These are phyloP conservation scores for Aspidiotus rigidus DNA, from an alignment of 2,888 invertebrate species.

Conservation along the genomic window DNA sequence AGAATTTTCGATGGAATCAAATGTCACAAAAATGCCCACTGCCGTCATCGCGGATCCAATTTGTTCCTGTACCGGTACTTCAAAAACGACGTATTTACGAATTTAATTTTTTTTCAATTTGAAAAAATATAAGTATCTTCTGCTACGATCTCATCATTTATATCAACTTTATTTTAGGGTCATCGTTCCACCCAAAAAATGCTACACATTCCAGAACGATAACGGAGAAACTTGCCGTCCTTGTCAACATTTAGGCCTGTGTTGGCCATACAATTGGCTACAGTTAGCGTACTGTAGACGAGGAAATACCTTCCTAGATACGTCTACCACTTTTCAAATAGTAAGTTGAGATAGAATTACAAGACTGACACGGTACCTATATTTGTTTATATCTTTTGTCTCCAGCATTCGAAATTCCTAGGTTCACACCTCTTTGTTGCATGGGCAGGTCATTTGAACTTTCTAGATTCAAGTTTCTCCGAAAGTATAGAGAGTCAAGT, in stretches of 20 bases:
- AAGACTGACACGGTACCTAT: neutral
- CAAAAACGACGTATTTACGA: conserved; percentile 2
- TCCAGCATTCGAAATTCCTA: neutral
- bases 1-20: too few relatives aligned
- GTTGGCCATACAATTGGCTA: conserved; percentile 21
- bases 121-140: neutral
- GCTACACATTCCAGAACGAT: neutral
- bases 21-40: conserved; percentile 41
- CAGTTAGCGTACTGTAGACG: conserved; percentile 11
- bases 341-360: neutral
- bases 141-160: neutral
- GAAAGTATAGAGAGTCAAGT: too few relatives aligned
- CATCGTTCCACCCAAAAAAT: conserved; percentile 1
- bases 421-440: too few relatives aligned
- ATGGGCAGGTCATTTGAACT: too few relatives aligned
- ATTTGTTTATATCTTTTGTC: too few relatives aligned
- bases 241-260: conserved; percentile 12
- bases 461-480: too few relatives aligned
- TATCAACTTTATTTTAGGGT: conserved; percentile 8
- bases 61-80: neutral
- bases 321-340: neutral
- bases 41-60: conserved; percentile 39
- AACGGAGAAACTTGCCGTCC: neutral
- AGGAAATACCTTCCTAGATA: conserved; percentile 7
- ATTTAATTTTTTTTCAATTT: neutral